Evolutionary conservation across 2,888 invertebrate genomes (phyloP).

Genomic region (Erebia palarica): DNA sequence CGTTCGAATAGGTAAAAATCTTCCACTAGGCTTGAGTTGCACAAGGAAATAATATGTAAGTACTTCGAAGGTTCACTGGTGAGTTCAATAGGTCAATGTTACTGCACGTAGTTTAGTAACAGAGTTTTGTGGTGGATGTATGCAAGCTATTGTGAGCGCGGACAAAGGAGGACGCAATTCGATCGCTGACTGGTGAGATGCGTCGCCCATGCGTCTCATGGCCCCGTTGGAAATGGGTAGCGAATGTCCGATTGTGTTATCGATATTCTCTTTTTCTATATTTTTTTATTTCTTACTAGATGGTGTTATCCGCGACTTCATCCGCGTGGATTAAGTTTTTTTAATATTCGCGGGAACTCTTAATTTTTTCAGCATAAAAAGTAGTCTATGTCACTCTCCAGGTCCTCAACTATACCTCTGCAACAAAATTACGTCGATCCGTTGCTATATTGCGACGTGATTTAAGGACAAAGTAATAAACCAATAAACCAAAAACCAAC

Average conservation of each 20-base stretch:
- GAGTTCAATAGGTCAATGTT: conserved; percentile 82
- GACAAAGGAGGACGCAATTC: conserved; percentile 75
- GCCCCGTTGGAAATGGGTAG: neutral
- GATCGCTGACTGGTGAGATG: conserved; percentile 64
- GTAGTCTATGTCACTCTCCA: too few relatives aligned
- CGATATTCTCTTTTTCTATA: neutral
- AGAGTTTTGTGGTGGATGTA: conserved; percentile 78
- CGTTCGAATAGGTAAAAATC: too few relatives aligned
- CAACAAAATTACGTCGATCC: too few relatives aligned
- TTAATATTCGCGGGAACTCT: too few relatives aligned
- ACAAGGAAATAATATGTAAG: neutral
- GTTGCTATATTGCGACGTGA: too few relatives aligned
- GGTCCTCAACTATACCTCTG: too few relatives aligned
- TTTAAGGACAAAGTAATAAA: too few relatives aligned
- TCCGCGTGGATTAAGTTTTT: too few relatives aligned
- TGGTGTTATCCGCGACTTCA: too few relatives aligned
- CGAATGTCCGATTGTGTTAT: neutral
- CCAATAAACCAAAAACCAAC: too few relatives aligned
- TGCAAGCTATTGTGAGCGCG: conserved; percentile 65
- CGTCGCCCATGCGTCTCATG: neutral
- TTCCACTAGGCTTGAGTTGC: neutral
- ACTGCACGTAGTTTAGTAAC: conserved; percentile 66
- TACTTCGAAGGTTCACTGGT: conserved; percentile 68
- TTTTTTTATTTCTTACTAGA: too few relatives aligned
- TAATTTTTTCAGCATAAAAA: too few relatives aligned